These are phyloP conservation scores for Epistrophe eligans DNA, from an alignment of 2,888 invertebrate genomes.

Conservation along the genomic window DNA sequence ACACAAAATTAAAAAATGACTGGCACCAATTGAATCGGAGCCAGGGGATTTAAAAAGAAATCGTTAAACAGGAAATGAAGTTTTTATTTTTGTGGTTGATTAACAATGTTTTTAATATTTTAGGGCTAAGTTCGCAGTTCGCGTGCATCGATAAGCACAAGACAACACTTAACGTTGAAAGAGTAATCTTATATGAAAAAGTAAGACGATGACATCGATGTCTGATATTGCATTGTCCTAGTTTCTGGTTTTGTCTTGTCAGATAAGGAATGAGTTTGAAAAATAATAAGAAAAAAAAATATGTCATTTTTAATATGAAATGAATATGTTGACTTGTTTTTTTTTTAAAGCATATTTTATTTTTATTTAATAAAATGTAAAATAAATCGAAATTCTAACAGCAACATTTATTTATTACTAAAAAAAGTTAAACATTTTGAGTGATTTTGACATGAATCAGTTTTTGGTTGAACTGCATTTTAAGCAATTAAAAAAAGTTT, in stretches of 20 bases:
- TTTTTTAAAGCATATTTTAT: background rate
- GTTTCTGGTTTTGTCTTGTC: background rate
- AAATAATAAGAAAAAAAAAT: too few species aligned
- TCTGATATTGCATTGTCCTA: constrained; percentile 9
- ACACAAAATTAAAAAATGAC: background rate
- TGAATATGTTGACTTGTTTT: background rate
- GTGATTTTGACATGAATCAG: too few species aligned
- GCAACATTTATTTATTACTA: too few species aligned
- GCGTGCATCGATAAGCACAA: background rate
- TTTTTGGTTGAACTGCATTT: too few species aligned
- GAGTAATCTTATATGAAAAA: constrained; percentile 6
- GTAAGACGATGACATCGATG: constrained; percentile 7
- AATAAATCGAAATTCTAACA: too few species aligned
- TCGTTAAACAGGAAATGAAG: constrained; percentile 15
- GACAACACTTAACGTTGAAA: background rate
- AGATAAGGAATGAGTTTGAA: constrained; percentile 2
- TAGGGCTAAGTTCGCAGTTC: constrained; percentile 4
- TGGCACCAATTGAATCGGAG: background rate
- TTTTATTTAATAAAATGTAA: too few species aligned
- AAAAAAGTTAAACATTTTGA: too few species aligned
- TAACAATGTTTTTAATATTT: background rate
- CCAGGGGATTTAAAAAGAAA: background rate
- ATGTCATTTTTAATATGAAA: too few species aligned
- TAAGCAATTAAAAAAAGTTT: too few species aligned
- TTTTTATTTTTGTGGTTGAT: background rate